These are phyloP conservation scores for Seira musarum DNA, from an alignment of 2,888 invertebrate species.

Conservation along the genomic window DNA sequence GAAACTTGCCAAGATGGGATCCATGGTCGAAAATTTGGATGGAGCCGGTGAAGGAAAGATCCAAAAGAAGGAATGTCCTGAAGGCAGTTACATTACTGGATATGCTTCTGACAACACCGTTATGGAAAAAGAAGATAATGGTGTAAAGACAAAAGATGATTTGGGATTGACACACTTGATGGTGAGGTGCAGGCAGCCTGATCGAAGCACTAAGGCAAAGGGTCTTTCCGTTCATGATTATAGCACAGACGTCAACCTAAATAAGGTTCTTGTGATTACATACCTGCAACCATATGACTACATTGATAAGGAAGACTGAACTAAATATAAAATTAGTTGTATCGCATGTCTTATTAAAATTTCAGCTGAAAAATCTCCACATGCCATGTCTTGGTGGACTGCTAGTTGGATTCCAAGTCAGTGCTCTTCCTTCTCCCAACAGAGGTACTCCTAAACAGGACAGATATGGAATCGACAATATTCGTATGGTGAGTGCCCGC, in stretches of 20 bases:
- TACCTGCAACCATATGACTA: too few relatives aligned
- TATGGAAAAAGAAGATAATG: background rate
- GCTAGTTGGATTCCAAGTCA: conserved; percentile 28
- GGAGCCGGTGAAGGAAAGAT: too few relatives aligned
- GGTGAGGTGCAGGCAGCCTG: conserved; percentile 5
- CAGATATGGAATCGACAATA: conserved; percentile 19
- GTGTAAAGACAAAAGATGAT: conserved; percentile 4
- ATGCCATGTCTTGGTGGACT: conserved; percentile 9
- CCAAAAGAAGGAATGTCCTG: background rate
- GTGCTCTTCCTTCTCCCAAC: background rate
- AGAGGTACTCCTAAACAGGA: background rate
- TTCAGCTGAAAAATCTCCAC: conserved; percentile 4
- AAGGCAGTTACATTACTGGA: conserved; percentile 18
- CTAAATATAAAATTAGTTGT: background rate
- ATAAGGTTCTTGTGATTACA: too few relatives aligned
- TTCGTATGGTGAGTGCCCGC: conserved; percentile 29
- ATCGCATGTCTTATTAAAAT: background rate
- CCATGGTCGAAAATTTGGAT: too few relatives aligned
- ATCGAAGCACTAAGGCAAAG: background rate
- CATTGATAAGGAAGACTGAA: background rate
- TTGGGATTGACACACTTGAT: conserved; percentile 19
- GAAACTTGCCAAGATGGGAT: too few relatives aligned
- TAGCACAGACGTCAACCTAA: too few relatives aligned
- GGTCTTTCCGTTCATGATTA: too few relatives aligned
- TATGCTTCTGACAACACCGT: background rate